Evolutionary conservation across 2,888 invertebrate species (phyloP), one percentile per base, ranked within the genome.

Genomic region (Onchidella celtica): DNA sequence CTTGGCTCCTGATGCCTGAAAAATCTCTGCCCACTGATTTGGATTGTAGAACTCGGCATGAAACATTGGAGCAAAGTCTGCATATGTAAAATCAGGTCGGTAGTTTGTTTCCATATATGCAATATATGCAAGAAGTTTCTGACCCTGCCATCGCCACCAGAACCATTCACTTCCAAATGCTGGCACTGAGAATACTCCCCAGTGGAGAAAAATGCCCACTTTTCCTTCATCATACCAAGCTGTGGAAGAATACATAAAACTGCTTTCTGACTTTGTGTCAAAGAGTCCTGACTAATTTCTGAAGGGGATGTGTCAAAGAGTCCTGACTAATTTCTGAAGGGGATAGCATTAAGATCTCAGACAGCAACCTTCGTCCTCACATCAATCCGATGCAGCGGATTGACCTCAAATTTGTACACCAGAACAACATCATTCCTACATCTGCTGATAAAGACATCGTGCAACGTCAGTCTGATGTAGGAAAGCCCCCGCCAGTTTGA

Each of bases 31-130:
- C 97, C 98, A 99, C 88, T 96, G 94, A 0, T 95, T 94, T 0
- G 98, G 95, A 92, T 98, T 95, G 90, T 96, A 99, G 90, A 98
- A 96, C 92, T 98, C 97, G 0, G 97, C 87, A 14, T 96, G 97
- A 89, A 99, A 98, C 90, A 96, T 68, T 29, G 95, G 95, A 0
- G 96, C 98, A 94, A 99, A 98, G 81, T 98, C 97, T 91, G 97
- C 97, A 93, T 99, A 99, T 0, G 96, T 96, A 90, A 97, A 97
- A 73, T 95, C 95, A 1, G 97, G 97, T 74, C 95, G 96, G 92
- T 97, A 98, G 90, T 97, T 97, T 63, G 95, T 94, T 40, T 95
- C 93, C 97, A 98, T 97, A 91, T 96, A 98, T 17, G 89, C 84
- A 2, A 89, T 86, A 70, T 90, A 86, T n/a, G 86, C 89, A 4